Percentiles rank a stretch among this genome's conserved stretches.
These are phyloP conservation scores for Argynnis bischoffii DNA, from an alignment of 2,888 invertebrate species.

Conservation along the genomic window DNA sequence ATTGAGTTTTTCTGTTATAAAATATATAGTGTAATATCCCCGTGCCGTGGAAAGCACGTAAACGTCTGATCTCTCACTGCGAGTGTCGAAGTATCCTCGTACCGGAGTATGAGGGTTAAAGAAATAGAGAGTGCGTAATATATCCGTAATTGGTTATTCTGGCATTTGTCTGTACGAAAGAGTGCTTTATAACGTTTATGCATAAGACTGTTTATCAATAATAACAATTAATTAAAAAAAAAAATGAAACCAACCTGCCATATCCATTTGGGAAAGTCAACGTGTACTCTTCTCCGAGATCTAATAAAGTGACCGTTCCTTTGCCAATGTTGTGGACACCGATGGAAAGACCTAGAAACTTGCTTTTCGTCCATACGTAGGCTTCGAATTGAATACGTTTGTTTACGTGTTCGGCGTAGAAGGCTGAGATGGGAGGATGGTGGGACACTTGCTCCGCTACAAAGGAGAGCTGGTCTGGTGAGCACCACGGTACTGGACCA, in stretches of 20 bases:
- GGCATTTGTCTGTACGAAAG: no score
- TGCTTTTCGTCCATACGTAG: constrained; percentile 99
- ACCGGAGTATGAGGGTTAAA: no score
- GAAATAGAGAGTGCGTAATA: no score
- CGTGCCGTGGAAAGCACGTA: no score
- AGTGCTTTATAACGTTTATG: no score
- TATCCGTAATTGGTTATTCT: no score
- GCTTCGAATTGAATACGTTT: constrained; percentile 97
- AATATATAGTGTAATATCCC: no score
- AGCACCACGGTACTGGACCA: constrained; percentile 96
- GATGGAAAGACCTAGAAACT: constrained; percentile 98
- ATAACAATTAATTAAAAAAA: not conserved
- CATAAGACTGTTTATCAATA: no score
- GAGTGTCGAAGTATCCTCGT: no score
- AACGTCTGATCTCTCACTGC: no score
- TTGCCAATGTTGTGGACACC: constrained; percentile 99
- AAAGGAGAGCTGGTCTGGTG: constrained; percentile 93
- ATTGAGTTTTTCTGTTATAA: no score
- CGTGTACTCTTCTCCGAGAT: constrained; percentile 96
- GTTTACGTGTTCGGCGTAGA: constrained; percentile 97
- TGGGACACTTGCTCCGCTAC: constrained; percentile 99
- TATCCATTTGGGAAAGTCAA: constrained; percentile 99
- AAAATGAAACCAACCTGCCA: constrained; percentile 85
- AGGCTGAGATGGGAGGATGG: constrained; percentile 99
- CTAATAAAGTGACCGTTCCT: constrained; percentile 94